Evolutionary conservation across 2,888 invertebrate genomes (phyloP).

Genomic region (Ariolimax columbianus): DNA sequence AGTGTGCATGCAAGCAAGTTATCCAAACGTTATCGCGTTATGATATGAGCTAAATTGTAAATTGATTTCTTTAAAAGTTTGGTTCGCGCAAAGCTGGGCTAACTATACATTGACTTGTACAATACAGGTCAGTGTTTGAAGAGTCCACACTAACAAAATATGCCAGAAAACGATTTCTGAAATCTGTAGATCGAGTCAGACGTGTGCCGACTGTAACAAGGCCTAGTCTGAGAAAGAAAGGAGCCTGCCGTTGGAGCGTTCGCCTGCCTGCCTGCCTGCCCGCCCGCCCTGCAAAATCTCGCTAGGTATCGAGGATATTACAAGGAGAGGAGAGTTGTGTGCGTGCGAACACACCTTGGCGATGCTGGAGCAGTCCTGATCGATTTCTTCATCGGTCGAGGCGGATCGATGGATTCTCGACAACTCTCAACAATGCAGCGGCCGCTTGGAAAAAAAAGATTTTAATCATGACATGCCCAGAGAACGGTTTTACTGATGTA

Average conservation of each 20-base stretch:
- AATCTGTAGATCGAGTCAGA: background rate
- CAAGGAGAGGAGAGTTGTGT: background rate
- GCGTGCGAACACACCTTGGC: constrained; percentile 37
- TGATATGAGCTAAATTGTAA: background rate
- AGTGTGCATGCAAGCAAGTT: background rate
- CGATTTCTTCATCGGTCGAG: constrained; percentile 38
- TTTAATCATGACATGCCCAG: too few species aligned
- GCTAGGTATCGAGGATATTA: constrained; percentile 42
- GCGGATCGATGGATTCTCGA: constrained; percentile 29
- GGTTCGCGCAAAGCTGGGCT: background rate
- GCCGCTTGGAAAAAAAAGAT: too few species aligned
- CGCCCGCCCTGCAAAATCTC: background rate
- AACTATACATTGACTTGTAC: background rate
- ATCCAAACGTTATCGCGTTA: background rate
- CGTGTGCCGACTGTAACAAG: constrained; percentile 4
- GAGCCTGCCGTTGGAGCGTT: constrained; percentile 9
- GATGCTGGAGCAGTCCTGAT: constrained; percentile 36
- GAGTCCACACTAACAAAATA: background rate
- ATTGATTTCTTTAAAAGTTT: background rate
- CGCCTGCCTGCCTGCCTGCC: constrained; percentile 18
- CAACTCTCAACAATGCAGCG: constrained; percentile 18
- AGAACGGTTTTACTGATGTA: too few species aligned
- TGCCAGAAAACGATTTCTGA: background rate
- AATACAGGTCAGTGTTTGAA: background rate
- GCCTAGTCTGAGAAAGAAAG: constrained; percentile 39